Evolutionary conservation across 2,113 vertebrate species (phyloP).

Genomic region (Chloebia gouldiae): DNA sequence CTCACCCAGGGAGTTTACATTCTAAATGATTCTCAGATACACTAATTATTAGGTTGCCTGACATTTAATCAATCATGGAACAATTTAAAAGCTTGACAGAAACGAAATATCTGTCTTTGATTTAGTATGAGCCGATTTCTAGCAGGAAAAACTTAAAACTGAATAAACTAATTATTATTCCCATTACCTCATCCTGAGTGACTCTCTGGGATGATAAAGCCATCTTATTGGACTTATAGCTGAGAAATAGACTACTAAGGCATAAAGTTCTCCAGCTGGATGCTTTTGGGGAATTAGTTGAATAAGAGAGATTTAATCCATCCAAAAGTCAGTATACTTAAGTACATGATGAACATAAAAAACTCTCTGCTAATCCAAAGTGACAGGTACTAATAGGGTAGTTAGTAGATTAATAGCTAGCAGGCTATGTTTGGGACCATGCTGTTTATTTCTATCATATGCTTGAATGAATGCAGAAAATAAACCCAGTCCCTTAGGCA

Average conservation of each 20-base stretch:
- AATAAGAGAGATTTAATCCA: constrained; percentile 55
- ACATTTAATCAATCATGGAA: constrained; percentile 53
- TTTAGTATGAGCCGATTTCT: constrained; percentile 30
- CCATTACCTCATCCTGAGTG: constrained; percentile 57
- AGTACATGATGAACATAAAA: constrained; percentile 58
- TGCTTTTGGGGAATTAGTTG: constrained; percentile 55
- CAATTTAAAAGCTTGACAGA: constrained; percentile 35
- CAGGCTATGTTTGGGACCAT: constrained; percentile 25
- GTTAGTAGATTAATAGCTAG: constrained; percentile 56
- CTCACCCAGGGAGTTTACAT: constrained; percentile 34
- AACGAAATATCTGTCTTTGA: constrained; percentile 40
- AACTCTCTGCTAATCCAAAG: constrained; percentile 57
- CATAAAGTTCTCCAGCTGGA: constrained; percentile 61
- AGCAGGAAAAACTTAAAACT: constrained; percentile 46
- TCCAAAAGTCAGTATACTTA: constrained; percentile 46
- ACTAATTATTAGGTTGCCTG: constrained; percentile 57
- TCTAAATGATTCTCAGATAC: constrained; percentile 36
- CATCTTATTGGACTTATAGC: constrained; percentile 50
- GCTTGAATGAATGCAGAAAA: constrained; percentile 28
- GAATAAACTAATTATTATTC: constrained; percentile 64
- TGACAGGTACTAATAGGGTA: constrained; percentile 62
- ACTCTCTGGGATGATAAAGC: constrained; percentile 38
- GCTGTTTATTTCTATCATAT: constrained; percentile 32
- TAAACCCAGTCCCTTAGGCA: background rate
- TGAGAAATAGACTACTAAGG: constrained; percentile 49